Evolutionary conservation across 2,113 vertebrate genomes (phyloP), one percentile per base, ranked within the genome.

Genomic region (Siphamia tubifer): DNA sequence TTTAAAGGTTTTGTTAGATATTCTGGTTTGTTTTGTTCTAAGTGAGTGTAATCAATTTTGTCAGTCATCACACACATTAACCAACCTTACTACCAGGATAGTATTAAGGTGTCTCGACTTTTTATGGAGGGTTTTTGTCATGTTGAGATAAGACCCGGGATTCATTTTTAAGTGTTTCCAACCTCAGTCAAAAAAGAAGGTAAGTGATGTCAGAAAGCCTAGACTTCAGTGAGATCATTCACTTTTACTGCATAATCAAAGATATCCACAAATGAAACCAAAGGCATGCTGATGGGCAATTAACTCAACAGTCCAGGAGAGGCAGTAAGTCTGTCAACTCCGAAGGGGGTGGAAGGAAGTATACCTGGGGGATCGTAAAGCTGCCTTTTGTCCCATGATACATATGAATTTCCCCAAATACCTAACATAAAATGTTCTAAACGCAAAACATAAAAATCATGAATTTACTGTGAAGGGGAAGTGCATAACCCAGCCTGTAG

Each of bases 231-330:
- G 56, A 82, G 48, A 80, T 84, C 32, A 70, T 83, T 84, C 66
- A 42, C 21, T 83, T 89, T 85, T 71, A 87, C 45, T 66, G 53
- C 43, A 81, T 74, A 86, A 89, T 90, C 82, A 85, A 88, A 86
- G 49, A 63, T 53, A 86, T 72, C 82, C 67, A 84, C 86, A 87
- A 88, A 89, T 71, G 73, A 80, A 53, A 68, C 58, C 13, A 62
- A n/a, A 72, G 70, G 56, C 68, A 82, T 81, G 87, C 85, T 75
- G 81, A 88, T 86, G 81, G 66, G 70, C 72, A 88, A 88, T 90
- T 87, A 90, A 90, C 73, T 79, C 73, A 76, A 74, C 71, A 67
- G 47, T 68, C 35, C 61, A 52, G 17, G 45, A 48, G 45, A 49
- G 47, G 78, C 58, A 63, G 27, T 87, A 77, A 66, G 62, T 69